Percentiles rank a stretch among this genome's conserved stretches.
These are phyloP conservation scores for Eriocheir sinensis DNA, from an alignment of 1,140 invertebrate genomes.

Conservation along the genomic window DNA sequence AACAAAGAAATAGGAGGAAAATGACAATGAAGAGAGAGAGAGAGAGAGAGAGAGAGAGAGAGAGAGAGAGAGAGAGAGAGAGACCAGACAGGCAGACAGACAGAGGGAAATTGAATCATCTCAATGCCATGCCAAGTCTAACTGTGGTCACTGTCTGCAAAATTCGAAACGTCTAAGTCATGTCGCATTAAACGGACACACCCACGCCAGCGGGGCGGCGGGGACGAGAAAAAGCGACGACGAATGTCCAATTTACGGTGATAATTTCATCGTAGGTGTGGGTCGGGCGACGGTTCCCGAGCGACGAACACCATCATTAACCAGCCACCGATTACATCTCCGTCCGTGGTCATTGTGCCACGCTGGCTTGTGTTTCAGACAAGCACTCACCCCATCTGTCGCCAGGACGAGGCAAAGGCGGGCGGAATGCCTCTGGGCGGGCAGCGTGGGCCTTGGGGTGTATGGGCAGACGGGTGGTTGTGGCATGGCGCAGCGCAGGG, in stretches of 20 bases:
- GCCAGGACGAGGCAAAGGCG: slow-evolving; percentile 38
- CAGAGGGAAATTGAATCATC: slow-evolving; percentile 18
- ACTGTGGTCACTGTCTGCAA: background rate
- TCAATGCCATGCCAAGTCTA: background rate
- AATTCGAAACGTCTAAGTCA: background rate
- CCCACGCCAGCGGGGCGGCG: background rate
- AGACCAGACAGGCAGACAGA: background rate
- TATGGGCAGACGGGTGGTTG: background rate
- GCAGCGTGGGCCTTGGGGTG: background rate
- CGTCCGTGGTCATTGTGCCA: slow-evolving; percentile 65
- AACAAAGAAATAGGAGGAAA: background rate
- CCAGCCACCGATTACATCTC: slow-evolving; percentile 58
- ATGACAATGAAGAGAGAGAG: slow-evolving; percentile 11
- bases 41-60: background rate
- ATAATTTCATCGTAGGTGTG: background rate
- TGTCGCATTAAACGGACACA: slow-evolving; percentile 23
- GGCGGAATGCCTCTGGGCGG: background rate
- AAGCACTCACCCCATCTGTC: slow-evolving; percentile 69
- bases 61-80: background rate
- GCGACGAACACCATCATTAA: slow-evolving; percentile 52
- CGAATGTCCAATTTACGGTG: background rate
- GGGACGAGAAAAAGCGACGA: background rate
- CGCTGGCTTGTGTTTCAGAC: slow-evolving; percentile 73
- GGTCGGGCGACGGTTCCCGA: background rate
- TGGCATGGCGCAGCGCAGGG: background rate